Evolutionary conservation across 1,140 invertebrate genomes (phyloP).

Genomic region (Drosophila busckii): DNA sequence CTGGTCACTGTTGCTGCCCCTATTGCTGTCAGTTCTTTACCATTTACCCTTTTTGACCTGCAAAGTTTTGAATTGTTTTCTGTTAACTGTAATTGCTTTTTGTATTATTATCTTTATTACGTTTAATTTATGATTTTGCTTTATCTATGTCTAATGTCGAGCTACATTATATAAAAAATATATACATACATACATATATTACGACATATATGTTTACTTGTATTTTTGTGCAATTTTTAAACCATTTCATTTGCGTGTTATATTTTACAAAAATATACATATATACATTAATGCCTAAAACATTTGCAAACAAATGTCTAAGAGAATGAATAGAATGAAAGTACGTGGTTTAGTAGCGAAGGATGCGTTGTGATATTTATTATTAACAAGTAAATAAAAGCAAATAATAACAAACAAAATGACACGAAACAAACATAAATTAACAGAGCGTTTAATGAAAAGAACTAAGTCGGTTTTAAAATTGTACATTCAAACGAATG

Average conservation of each 20-base stretch:
- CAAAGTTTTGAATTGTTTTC: constrained; percentile 29
- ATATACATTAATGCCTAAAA: constrained; percentile 39
- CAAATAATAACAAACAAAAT: constrained; percentile 42
- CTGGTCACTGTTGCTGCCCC: constrained; percentile 8
- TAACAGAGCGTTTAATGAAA: constrained; percentile 62
- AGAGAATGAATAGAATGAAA: constrained; percentile 2
- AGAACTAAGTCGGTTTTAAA: constrained; percentile 74
- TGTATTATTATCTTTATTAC: constrained; percentile 75
- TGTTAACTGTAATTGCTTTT: constrained; percentile 59
- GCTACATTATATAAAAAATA: constrained; percentile 16
- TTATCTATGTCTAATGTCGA: constrained; percentile 36
- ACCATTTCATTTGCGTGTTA: constrained; percentile 68
- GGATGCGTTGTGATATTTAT: constrained; percentile 78
- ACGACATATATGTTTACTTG: constrained; percentile 43
- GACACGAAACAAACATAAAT: constrained; percentile 32
- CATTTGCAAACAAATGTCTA: constrained; percentile 23
- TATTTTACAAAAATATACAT: constrained; percentile 69
- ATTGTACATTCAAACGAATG: constrained; percentile 66
- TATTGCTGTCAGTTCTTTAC: background rate
- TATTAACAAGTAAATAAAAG: constrained; percentile 60
- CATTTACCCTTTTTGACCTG: constrained; percentile 8
- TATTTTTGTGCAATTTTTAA: constrained; percentile 71
- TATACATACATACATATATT: background rate
- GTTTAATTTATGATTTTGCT: constrained; percentile 71
- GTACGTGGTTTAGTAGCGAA: constrained; percentile 8